These are phyloP conservation scores for Crenuchus spilurus DNA, from an alignment of 2,797 vertebrate genomes.

Conservation along the genomic window DNA sequence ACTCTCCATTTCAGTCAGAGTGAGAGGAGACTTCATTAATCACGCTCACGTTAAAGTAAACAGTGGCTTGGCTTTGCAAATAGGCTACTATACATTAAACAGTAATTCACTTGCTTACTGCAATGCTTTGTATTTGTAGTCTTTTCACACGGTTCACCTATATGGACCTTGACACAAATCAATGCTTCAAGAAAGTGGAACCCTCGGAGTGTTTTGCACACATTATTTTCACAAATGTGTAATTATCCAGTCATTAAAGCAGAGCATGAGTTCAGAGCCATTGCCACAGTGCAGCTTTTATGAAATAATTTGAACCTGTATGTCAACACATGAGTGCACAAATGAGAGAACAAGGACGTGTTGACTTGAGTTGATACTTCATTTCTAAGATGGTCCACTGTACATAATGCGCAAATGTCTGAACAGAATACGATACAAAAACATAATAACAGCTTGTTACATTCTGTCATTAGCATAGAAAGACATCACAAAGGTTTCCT, in stretches of 20 bases:
- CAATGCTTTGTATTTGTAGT: not conserved
- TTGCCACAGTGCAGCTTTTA: not conserved
- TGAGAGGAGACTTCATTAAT: not conserved
- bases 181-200: not conserved
- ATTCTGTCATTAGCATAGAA: not conserved
- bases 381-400: conserved; percentile 2
- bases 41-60: not conserved
- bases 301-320: too few relatives aligned
- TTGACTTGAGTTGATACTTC: conserved; percentile 9
- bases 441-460: too few relatives aligned
- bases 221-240: not conserved
- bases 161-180: not conserved
- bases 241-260: not conserved
- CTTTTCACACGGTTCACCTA: not conserved
- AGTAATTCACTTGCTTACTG: not conserved
- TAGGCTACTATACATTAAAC: not conserved
- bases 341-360: not conserved
- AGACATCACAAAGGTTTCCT: not conserved
- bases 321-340: not conserved
- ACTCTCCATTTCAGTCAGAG: not conserved
- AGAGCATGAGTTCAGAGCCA: not conserved
- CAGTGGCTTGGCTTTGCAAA: not conserved
- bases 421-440: conserved; percentile 16
- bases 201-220: not conserved
- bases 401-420: not conserved